Base-by-base conservation (phyloP, 2,113 vertebrate genomes). In the Indri indri region DNA sequence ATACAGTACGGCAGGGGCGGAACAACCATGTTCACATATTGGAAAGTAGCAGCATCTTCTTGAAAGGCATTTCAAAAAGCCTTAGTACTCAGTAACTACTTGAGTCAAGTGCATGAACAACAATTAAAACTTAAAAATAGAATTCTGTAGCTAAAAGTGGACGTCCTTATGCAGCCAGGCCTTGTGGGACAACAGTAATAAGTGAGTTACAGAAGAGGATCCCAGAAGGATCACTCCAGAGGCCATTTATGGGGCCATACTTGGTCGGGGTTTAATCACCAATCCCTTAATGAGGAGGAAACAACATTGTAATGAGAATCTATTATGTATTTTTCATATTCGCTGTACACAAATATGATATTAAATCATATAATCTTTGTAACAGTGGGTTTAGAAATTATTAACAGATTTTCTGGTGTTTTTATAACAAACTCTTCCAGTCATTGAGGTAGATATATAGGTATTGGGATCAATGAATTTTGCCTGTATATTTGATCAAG, bases 91-190 rank as follows among this genome's bases (percentile, higher is more conserved):
- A 45, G 76, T n/a, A 61, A 91, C 23, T 79, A 13, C 23, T 80
- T 61, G 50, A 79, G 52, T 83, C 7, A 57, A 88, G 45, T 25
- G 30, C 25, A 45, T 34, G 20, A 63, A 11, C 63, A 74, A 66
- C 50, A 63, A 54, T 66, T 81, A 85, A 74, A 88, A 76, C 13
- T 14, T 82, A 30, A 85, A 84, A 74, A 66, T 57, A 40, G 76
- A 50, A 0, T 54, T 88, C 52, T 73, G 47, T 82, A 88, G 65
- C 32, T 34, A 92, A 50, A 77, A 45, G 25, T 25, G 8, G 27
- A 5, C 32, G 32, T 61, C 30, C 14, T 74, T 40, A 34, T 3
- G 27, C 5, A 52, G 10, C 23, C n/a, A 88, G 70, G 12, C 14
- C 22, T 92, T 5, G 4, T 6, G 50, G 30, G 23, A 54, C 8